phyloP scores from a whole-genome alignment of 2,113 vertebrate genomes.

The Chlamydotis undulata region DNA sequence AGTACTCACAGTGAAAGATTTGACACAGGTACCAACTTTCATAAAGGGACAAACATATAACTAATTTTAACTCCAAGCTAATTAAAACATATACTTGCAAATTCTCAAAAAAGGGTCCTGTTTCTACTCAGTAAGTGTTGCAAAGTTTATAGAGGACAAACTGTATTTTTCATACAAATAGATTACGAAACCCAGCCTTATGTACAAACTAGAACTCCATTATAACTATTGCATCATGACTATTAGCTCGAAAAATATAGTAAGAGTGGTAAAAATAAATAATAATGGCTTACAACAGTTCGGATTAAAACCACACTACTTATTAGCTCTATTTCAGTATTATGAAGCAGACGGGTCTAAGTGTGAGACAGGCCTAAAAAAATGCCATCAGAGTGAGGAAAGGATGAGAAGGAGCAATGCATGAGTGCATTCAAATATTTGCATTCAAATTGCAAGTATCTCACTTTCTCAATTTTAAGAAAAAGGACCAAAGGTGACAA shows the following conservation, averaged over 20 bases:
- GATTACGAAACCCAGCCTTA: not conserved
- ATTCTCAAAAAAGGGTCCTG: not conserved
- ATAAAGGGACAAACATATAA: not conserved
- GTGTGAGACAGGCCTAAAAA: not conserved
- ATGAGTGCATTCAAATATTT: not conserved
- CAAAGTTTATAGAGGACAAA: not conserved
- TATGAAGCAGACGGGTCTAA: not conserved
- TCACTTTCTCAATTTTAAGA: not conserved
- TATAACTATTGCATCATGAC: not conserved
- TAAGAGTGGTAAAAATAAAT: not conserved
- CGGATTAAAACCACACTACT: not conserved
- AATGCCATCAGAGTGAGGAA: not conserved
- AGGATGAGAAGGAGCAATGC: not conserved
- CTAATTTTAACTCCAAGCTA: not conserved
- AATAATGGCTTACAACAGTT: not conserved
- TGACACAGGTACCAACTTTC: not conserved
- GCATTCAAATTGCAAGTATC: not conserved
- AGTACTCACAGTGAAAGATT: not conserved
- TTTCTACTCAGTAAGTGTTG: not conserved
- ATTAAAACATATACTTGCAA: not conserved
- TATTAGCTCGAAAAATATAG: not conserved
- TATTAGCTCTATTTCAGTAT: not conserved
- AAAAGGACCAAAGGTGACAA: not conserved
- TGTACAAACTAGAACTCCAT: not conserved
- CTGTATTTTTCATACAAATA: not conserved